Evolutionary conservation across 2,113 vertebrate species (phyloP).

Genomic region (Canis aureus): DNA sequence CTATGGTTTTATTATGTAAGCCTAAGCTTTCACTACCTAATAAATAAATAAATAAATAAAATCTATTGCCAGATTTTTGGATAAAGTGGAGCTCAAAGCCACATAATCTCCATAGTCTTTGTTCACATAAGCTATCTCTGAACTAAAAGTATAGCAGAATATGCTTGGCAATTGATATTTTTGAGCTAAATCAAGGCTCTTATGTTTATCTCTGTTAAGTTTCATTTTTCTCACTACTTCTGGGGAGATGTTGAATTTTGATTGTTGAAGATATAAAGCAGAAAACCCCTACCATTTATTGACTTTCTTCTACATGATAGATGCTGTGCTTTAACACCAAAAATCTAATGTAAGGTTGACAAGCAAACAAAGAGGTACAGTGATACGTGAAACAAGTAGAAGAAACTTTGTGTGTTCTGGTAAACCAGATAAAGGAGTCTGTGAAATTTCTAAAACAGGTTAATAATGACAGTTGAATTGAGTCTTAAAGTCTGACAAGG

Average conservation of each 20-base stretch:
- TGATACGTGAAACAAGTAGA: not conserved
- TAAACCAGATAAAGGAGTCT: not conserved
- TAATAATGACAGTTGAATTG: not conserved
- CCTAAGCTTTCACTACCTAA: not conserved
- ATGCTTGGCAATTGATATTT: not conserved
- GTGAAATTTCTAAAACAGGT: not conserved
- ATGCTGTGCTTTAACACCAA: not conserved
- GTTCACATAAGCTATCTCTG: not conserved
- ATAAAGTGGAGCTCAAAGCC: not conserved
- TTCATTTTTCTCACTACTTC: not conserved
- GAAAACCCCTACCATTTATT: not conserved
- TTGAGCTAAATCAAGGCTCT: not conserved
- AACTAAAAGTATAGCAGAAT: not conserved
- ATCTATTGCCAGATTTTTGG: not conserved
- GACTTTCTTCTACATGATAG: not conserved
- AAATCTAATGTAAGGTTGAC: not conserved
- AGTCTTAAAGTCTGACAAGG: not conserved
- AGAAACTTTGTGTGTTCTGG: not conserved
- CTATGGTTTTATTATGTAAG: not conserved
- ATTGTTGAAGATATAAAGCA: conserved; percentile 22
- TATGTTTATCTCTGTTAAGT: not conserved
- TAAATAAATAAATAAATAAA: not conserved
- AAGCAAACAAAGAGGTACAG: not conserved
- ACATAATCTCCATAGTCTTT: not conserved
- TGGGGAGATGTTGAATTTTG: not conserved